phyloP scores from a whole-genome alignment of 2,888 invertebrate species.

The Sphaerophoria rueppellii region DNA sequence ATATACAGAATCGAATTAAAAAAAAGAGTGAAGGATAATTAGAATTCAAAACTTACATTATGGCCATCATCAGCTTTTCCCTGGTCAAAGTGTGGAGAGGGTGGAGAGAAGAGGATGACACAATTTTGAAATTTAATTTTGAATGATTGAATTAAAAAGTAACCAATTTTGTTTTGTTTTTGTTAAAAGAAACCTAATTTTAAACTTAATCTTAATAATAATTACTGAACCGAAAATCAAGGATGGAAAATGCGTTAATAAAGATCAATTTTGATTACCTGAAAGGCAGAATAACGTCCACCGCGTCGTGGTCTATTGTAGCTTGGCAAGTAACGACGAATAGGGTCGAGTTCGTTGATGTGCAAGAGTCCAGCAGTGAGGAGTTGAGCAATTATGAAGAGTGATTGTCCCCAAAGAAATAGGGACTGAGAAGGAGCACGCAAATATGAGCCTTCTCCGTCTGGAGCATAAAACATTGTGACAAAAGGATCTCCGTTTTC shows the following conservation, averaged over 20 bases:
- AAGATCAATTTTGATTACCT: conserved; percentile 85
- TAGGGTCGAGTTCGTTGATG: conserved; percentile 97
- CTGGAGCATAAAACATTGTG: conserved; percentile 91
- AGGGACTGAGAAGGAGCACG: conserved; percentile 84
- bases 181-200: conserved; percentile 5
- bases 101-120: conserved; percentile 65
- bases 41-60: conserved; percentile 67
- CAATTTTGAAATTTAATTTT: conserved; percentile 65
- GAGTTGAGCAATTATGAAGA: conserved; percentile 96
- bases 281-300: conserved; percentile 98
- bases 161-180: conserved; percentile 56
- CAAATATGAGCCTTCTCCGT: conserved; percentile 81
- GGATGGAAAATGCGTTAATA: conserved; percentile 26
- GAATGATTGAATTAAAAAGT: conserved; percentile 53
- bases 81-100: conserved; percentile 62
- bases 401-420: conserved; percentile 97
- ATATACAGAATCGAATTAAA: conserved; percentile 16
- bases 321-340: conserved; percentile 96
- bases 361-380: conserved; percentile 94
- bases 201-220: conserved; percentile 16
- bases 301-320: conserved; percentile 96
- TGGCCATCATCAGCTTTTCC: conserved; percentile 72
- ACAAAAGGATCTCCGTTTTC: conserved; percentile 94
- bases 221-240: conserved; percentile 40
- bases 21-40: conserved; percentile 42